Percentiles rank a stretch among this genome's conserved stretches.
Evolutionary conservation across 2,888 invertebrate genomes (phyloP).

Genomic region (Agrochola circellaris): DNA sequence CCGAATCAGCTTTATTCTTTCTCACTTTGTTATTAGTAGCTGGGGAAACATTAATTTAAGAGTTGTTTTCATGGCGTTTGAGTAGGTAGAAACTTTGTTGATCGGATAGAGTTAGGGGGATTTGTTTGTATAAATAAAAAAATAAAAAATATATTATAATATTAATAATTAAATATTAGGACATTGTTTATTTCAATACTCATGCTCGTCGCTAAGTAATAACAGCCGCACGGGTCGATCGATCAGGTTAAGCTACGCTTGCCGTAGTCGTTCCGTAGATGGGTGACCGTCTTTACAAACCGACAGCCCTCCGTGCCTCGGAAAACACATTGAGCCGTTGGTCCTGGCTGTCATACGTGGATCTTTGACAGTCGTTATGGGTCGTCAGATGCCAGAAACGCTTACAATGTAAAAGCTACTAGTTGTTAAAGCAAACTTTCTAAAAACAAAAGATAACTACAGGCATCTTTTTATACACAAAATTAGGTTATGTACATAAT

Average conservation of each 20-base stretch:
- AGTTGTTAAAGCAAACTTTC: slow-evolving; percentile 14
- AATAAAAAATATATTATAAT: no score
- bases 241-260: no score
- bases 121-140: neutral
- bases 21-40: slow-evolving; percentile 32
- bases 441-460: slow-evolving; percentile 10
- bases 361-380: no score
- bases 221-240: no score
- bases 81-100: slow-evolving; percentile 19
- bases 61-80: slow-evolving; percentile 37
- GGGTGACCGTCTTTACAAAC: no score
- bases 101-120: neutral
- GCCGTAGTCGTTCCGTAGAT: no score
- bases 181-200: neutral
- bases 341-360: no score
- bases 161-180: neutral
- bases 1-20: slow-evolving; percentile 29
- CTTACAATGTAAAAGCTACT: neutral
- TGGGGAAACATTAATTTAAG: slow-evolving; percentile 35
- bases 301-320: no score
- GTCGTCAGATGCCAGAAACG: neutral
- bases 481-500: slow-evolving; percentile 26
- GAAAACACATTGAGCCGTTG: no score
- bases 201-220: no score
- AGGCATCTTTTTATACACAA: neutral